These are phyloP conservation scores for Caloenas nicobarica DNA, from an alignment of 2,113 vertebrate genomes.

Conservation along the genomic window DNA sequence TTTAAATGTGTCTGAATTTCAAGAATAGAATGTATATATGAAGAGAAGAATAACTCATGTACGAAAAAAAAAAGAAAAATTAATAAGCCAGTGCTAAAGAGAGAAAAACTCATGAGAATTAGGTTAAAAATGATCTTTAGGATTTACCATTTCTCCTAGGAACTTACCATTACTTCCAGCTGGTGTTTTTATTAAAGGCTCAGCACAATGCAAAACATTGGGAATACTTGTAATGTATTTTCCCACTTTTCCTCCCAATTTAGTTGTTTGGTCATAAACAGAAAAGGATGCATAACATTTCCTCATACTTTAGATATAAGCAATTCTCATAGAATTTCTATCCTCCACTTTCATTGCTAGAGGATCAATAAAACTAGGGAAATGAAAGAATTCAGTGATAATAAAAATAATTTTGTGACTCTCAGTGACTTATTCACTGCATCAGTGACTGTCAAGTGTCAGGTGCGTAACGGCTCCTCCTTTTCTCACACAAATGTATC, in stretches of 20 bases:
- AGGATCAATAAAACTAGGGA: background rate
- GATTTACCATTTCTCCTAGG: background rate
- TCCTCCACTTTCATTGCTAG: background rate
- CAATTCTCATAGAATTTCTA: background rate
- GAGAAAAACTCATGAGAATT: background rate
- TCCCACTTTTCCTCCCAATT: background rate
- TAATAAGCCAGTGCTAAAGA: background rate
- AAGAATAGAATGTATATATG: background rate
- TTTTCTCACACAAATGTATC: background rate
- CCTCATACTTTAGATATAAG: background rate
- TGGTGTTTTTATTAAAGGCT: background rate
- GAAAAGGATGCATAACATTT: background rate
- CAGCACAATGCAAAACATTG: background rate
- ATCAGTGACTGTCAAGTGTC: background rate
- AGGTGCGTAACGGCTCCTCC: background rate
- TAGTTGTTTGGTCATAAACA: background rate
- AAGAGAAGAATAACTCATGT: background rate
- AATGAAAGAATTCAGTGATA: background rate
- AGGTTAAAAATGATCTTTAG: background rate
- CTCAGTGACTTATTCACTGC: background rate
- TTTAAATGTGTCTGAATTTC: background rate
- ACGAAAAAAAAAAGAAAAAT: background rate
- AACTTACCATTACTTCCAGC: background rate
- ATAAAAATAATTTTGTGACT: background rate
- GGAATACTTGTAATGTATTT: background rate